Evolutionary conservation across 2,797 vertebrate species (phyloP), one percentile per base, ranked within the genome.

Genomic region (Myripristis jacobus): DNA sequence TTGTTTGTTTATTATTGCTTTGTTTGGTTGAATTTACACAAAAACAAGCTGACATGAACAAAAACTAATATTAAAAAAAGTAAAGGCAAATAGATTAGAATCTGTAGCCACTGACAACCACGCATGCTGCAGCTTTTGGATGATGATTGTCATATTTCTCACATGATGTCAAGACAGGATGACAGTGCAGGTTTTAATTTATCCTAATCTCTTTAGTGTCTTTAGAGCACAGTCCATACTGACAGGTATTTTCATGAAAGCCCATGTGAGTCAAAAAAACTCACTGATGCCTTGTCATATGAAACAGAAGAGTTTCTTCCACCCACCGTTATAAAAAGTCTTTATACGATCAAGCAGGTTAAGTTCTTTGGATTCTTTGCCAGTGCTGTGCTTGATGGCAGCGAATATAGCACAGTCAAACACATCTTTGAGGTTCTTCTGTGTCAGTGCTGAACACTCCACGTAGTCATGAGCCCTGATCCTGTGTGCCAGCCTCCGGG

Each of bases 381-480:
- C 52, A 0, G 93, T 91, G 75, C 96, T 96, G 92, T 98, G 95
- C 73, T 96, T 94, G 1, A 98, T 94, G 38, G 96, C 96, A 0
- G 96, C 96, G 77, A 94, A 95, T 63, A 98, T 95, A 48, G 97
- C 96, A 0, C 92, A 92, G 88, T 98, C 97, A 13, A 98, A 98
- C 41, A 96, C 96, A 73, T 97, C 95, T 87, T 98, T 99, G 81
- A 98, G 91, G 91, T 96, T 97, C 89, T 97, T 96, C 66, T 99
- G 96, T 0, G 97, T 99, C 84, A 98, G 85, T 13, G 97, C 96
- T 0, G 97, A 98, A 80, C 96, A 98, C 89, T 98, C 96, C 31
- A 98, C 87, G 16, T 97, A 98, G 76, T 95, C 95, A 22, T 94
- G 90, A 36, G 96, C 96, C 52, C 94, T 88, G 82, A 99, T 97